These are phyloP conservation scores for Nomada lathburiana DNA, from an alignment of 2,888 invertebrate genomes.

Conservation along the genomic window DNA sequence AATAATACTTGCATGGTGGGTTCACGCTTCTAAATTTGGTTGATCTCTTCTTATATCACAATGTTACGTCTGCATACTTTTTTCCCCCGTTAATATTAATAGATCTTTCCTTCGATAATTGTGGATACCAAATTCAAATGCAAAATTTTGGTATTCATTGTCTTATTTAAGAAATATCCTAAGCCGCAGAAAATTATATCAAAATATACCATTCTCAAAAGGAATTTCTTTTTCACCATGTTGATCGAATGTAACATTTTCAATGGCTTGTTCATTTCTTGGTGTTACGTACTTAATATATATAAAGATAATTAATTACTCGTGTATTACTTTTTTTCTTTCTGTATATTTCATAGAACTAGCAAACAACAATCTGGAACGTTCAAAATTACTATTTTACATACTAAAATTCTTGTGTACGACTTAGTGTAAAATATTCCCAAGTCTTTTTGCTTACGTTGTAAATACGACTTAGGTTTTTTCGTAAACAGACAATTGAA, in stretches of 20 bases:
- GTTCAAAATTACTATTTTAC: slow-evolving; percentile 52
- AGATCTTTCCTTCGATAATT: slow-evolving; percentile 61
- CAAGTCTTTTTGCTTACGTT: slow-evolving; percentile 22
- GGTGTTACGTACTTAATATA: slow-evolving; percentile 16
- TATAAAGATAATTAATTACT: slow-evolving; percentile 31
- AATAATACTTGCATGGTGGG: slow-evolving; percentile 84
- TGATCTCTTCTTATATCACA: slow-evolving; percentile 76
- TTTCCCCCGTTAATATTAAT: slow-evolving; percentile 57
- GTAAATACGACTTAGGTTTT: slow-evolving; percentile 70
- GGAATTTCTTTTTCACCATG: neutral
- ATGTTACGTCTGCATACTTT: slow-evolving; percentile 66
- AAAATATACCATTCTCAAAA: neutral
- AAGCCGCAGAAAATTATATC: slow-evolving; percentile 55
- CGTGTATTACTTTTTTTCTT: slow-evolving; percentile 14
- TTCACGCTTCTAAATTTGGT: slow-evolving; percentile 78
- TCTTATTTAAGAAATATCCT: slow-evolving; percentile 73
- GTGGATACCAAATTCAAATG: slow-evolving; percentile 74
- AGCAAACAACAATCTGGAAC: slow-evolving; percentile 50
- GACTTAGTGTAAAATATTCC: slow-evolving; percentile 25
- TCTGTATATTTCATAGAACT: slow-evolving; percentile 34
- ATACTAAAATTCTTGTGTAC: slow-evolving; percentile 44
- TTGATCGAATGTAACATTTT: slow-evolving; percentile 29
- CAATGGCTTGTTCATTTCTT: neutral
- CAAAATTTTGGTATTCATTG: slow-evolving; percentile 68
- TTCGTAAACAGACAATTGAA: slow-evolving; percentile 74